Evolutionary conservation across 64 coral and sea anemone genomes (phyloP), one percentile per base, ranked within the genome.

Genomic region (Stichodactyla helianthus): DNA sequence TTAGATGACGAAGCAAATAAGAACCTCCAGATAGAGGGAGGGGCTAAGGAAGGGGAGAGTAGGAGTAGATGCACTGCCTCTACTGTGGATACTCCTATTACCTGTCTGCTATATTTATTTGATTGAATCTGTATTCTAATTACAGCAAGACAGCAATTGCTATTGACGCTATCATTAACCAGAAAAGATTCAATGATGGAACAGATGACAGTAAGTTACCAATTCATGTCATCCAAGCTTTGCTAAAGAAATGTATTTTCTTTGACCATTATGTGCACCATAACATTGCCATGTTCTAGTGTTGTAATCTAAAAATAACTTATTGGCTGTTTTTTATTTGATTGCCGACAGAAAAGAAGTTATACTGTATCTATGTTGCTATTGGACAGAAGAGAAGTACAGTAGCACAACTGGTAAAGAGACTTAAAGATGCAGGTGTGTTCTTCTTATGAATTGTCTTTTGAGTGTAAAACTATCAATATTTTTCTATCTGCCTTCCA

Each of bases 351-450:
- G 97, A 99, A 82, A 95, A 99, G 77, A 99, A 99, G 85, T 83
- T 99, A 0, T 99, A 95, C 76, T 99, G 97, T 89, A 92, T 99
- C 31, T 99, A 99, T 95, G 97, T 99, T 53, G 97, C 97, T 19
- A 99, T 99, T 95, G 97, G 97, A 85, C 97, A 99, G 76, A 99
- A 99, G 93, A 95, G 97, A 79, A 99, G 97, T 95, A 99, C 97
- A 88, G 97, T 99, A 50, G 97, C 97, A 79, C 97, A 99, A 82
- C 77, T 99, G 64, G 93, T 99, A 59, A 99, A 99, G 80, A 89
- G 93, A 86, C 61, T 99, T 18, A 89, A 89, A 44, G 89, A 95
- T 89, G 97, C 97, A 84, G 97, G 97, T 99, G 86, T 76, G 87
- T 79, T 68, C 58, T 78, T 10, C 58, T 78, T 10, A 71, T 71